Base-by-base conservation (phyloP, 1,140 invertebrate species). In the Philaenus spumarius region DNA sequence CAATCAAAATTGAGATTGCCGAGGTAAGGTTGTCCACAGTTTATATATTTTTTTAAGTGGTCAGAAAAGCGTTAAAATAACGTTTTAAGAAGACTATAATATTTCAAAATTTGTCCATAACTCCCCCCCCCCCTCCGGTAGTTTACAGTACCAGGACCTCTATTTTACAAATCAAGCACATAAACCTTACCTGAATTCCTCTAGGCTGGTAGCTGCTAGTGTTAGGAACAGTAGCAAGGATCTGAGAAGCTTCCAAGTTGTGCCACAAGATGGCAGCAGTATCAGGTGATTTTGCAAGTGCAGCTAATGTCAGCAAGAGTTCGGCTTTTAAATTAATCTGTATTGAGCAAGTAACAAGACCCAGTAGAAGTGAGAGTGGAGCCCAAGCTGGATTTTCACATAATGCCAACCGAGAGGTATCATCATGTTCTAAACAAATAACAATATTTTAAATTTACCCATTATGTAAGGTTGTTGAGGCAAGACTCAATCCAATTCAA, bases 351-450 rank as follows among this genome's bases (percentile, higher is more conserved):
- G 84, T 82, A 0, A 95, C 80, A 19, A 97, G 73, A 46, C 93
- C 80, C 48, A 95, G 81, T 40, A 96, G 73, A 26, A 87, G 80
- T 51, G 83, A 82, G 12, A 93, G 73, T 1, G 89, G 84, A 47
- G 87, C 80, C 90, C 93, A 96, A 59, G 83, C 85, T 45, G 88
- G 82, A 70, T 93, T 90, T 67, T 95, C 91, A 66, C 87, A 90
- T 19, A 96, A 78, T 24, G 85, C 83, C 30, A 88, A 75, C 52
- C 90, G 76, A 0, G 89, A 89, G 58, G 86, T 80, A 62, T 88
- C 84, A 73, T 92, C 89, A 67, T 90, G 74, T 2, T 80, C 66
- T 67, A 34, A 22, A 55, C 47, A 58, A 20, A 59, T 30, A 30
- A 30, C 26, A 30, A 30, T 30, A 30, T n/a, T n/a, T n/a, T n/a